Evolutionary conservation across 2,797 vertebrate species (phyloP).

Genomic region (Alosa sapidissima): DNA sequence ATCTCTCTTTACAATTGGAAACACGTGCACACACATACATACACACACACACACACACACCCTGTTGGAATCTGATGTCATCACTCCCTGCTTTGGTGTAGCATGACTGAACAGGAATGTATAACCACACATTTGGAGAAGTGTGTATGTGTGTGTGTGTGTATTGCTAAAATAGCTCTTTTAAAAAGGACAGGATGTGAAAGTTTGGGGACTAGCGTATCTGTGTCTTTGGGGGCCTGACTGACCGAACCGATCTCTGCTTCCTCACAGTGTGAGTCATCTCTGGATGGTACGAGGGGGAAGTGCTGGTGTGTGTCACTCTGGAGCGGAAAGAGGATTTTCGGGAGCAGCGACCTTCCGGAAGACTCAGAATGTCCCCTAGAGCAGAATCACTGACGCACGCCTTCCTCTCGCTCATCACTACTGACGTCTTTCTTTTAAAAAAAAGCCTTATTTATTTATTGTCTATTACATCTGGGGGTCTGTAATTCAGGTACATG

Average conservation of each 20-base stretch:
- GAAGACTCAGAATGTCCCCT: conserved; percentile 84
- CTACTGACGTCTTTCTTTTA: conserved; percentile 65
- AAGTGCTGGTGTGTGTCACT: conserved; percentile 92
- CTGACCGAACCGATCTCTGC: not conserved
- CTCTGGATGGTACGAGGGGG: conserved; percentile 82
- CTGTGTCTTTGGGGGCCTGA: not conserved
- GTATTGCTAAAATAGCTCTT: not conserved
- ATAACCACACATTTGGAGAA: conserved; percentile 4
- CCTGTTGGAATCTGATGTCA: not conserved
- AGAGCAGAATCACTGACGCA: conserved; percentile 59
- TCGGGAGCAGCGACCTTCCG: conserved; percentile 74
- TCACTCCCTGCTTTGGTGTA: conserved; percentile 25
- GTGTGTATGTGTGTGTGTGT: conserved; percentile 10
- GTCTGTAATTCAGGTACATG: conserved; percentile 82
- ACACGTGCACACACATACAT: conserved; percentile 15
- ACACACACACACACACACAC: conserved; percentile 1
- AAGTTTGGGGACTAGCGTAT: not conserved
- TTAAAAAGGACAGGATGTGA: not conserved
- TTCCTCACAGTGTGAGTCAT: conserved; percentile 84
- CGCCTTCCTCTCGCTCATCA: conserved; percentile 41
- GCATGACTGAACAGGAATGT: conserved; percentile 12
- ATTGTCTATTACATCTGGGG: conserved; percentile 72
- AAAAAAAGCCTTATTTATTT: conserved; percentile 70
- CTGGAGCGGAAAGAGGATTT: conserved; percentile 85
- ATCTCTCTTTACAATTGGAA: conserved; percentile 22